A percentile compares a stretch with the other conserved stretches of the same genome.
Conservation (phyloP, 2,888 invertebrate genomes). For the Pinctada fucata region DNA sequence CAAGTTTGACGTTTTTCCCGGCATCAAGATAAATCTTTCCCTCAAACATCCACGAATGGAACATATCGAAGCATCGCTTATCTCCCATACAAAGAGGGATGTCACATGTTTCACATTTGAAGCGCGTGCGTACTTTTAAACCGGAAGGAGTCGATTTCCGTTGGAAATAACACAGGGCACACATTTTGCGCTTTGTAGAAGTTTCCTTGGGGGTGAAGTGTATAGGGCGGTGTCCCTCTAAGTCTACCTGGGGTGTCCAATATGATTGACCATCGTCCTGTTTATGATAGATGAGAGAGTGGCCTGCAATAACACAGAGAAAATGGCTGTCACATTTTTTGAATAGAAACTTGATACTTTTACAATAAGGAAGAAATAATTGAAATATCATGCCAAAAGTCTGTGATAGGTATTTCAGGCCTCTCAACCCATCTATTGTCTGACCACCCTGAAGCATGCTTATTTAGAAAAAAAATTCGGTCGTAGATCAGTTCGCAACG, state of each 20-base stretch:
- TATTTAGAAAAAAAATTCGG: too few relatives aligned
- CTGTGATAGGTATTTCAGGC: too few relatives aligned
- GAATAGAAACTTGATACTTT: not conserved
- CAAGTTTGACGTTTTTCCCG: slow-evolving; percentile 18
- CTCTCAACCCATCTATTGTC: too few relatives aligned
- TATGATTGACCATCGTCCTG: not conserved
- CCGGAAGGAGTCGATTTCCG: slow-evolving; percentile 33
- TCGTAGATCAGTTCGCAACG: too few relatives aligned
- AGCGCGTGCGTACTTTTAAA: slow-evolving; percentile 32
- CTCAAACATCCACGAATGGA: slow-evolving; percentile 23
- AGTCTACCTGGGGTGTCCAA: slow-evolving; percentile 12
- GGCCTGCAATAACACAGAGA: slow-evolving; percentile 5
- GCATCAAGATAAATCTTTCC: slow-evolving; percentile 12
- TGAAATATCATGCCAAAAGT: too few relatives aligned
- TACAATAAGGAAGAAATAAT: too few relatives aligned
- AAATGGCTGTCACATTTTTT: not conserved
- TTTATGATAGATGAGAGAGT: not conserved
- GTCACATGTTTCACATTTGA: slow-evolving; percentile 34
- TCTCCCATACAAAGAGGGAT: slow-evolving; percentile 32
- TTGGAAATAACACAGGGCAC: slow-evolving; percentile 33
- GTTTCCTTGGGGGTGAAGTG: slow-evolving; percentile 20
- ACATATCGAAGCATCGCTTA: slow-evolving; percentile 31
- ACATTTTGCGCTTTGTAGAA: slow-evolving; percentile 29
- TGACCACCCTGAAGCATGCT: too few relatives aligned
- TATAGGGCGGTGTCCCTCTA: slow-evolving; percentile 17